Base-by-base conservation (phyloP, 2,888 invertebrate genomes). In the Chrysodeixis includens region DNA sequence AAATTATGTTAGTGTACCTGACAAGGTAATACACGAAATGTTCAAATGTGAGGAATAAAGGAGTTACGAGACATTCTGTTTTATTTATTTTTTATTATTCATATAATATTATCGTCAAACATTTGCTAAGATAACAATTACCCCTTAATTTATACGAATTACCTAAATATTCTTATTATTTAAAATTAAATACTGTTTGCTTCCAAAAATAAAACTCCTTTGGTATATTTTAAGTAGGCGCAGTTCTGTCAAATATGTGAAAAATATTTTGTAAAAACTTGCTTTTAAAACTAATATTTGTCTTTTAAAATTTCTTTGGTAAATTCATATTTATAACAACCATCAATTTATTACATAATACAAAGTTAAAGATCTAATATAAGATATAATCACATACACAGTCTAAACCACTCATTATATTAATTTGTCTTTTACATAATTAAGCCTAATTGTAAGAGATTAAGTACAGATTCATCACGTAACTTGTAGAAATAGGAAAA, bases 41-140 rank as follows among this genome's bases (percentile, higher is more conserved):
- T 93, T 92, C 91, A 92, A 92, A 91, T 86, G 83, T 87, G 83
- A 86, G 80, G 83, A 92, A 90, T 91, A 90, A 92, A 92, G 88
- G 78, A 87, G 84, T 86, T 87, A 86, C 84, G 76, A 69, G 85
- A 80, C 60, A 10, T 52, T 68, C 74, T 68, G 70, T 76, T 81
- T 84, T 80, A 68, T 79, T 83, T 70, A 18, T 26, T 35, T 3
- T 57, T 67, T 53, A 30, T 9, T 22, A 14, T 6, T 2, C 30
- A 12, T 49, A 49, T 49, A 18, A 49, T 8, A 49, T 20, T 20
- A 18, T 10, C 20, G 10, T 10, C 46, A 9, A 49, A 18, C 3
- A 49, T 12, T 20, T 18, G 9, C 46, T 49, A 10, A 7, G 20
- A 20, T 40, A 40, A 40, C 14, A 40, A 40, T 40, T 6, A 12